Evolutionary conservation across 1,140 invertebrate species (phyloP).

Genomic region (Batillaria attramentaria): DNA sequence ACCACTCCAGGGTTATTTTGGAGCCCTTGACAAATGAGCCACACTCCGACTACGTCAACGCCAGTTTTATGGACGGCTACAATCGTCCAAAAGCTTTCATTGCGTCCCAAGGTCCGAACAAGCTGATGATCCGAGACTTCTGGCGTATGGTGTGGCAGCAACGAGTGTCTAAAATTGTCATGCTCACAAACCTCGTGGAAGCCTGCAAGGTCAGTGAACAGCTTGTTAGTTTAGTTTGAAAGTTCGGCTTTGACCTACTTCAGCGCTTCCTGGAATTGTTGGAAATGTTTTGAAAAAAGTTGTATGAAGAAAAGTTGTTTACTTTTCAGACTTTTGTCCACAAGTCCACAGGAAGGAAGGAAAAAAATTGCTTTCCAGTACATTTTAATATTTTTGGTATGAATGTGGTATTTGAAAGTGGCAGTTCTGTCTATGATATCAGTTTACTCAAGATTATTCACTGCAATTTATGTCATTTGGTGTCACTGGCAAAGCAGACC

Average conservation of each 20-base stretch:
- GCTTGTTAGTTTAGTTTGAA: background rate
- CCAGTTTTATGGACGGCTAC: constrained; percentile 97
- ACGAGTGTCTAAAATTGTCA: constrained; percentile 98
- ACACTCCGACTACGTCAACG: constrained; percentile 92
- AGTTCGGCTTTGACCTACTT: no score
- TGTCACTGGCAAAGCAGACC: no score
- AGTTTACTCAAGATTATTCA: no score
- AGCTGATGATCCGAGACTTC: constrained; percentile 86
- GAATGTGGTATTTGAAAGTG: no score
- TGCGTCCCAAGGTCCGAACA: constrained; percentile 86
- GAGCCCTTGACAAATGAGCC: constrained; percentile 82
- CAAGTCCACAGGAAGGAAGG: no score
- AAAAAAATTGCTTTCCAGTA: no score
- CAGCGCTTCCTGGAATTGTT: no score
- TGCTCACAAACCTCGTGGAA: constrained; percentile 97
- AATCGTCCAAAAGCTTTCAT: constrained; percentile 90
- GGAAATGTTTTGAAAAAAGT: no score
- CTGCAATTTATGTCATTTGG: no score
- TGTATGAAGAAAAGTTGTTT: no score
- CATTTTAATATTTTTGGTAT: no score
- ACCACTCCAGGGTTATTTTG: constrained; percentile 92
- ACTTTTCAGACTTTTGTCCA: background rate
- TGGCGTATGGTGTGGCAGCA: constrained; percentile 99
- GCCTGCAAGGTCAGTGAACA: constrained; percentile 84
- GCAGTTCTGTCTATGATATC: no score